Evolutionary conservation across 2,113 vertebrate species (phyloP).

Genomic region (Oplegnathus fasciatus): DNA sequence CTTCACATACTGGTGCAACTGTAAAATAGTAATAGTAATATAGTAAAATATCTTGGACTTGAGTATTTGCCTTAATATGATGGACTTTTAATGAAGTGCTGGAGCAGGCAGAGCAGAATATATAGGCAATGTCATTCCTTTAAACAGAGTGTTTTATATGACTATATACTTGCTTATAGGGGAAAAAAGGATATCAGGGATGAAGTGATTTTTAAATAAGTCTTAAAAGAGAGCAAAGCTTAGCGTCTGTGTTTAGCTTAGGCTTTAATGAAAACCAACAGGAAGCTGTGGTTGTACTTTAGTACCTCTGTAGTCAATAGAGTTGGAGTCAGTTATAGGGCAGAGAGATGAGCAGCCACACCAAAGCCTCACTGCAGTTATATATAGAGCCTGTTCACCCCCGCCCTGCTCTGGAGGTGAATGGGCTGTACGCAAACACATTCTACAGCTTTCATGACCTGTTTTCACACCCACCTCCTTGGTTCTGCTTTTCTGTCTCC

Average conservation of each 20-base stretch:
- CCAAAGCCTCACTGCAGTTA: slow-evolving; percentile 69
- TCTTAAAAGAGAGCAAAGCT: neutral
- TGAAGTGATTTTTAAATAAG: neutral
- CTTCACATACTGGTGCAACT: neutral
- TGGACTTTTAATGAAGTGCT: neutral
- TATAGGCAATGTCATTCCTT: neutral
- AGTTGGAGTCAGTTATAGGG: slow-evolving; percentile 71
- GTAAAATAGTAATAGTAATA: too few relatives aligned
- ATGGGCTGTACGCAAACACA: slow-evolving; percentile 52
- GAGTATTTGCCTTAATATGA: neutral
- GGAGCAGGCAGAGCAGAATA: neutral
- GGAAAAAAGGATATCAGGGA: neutral
- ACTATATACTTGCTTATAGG: neutral
- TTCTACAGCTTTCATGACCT: slow-evolving; percentile 52
- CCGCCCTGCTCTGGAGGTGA: slow-evolving; percentile 57
- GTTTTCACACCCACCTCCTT: slow-evolving; percentile 57
- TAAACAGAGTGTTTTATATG: neutral
- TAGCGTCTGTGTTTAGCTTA: neutral
- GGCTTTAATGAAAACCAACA: slow-evolving; percentile 37
- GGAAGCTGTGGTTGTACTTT: slow-evolving; percentile 49
- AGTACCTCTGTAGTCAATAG: slow-evolving; percentile 46
- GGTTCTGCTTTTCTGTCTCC: slow-evolving; percentile 27
- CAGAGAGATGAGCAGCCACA: slow-evolving; percentile 71
- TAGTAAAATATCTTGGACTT: neutral
- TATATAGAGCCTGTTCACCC: slow-evolving; percentile 67